Percentiles rank a stretch among this genome's conserved stretches.
Conservation (phyloP, 2,113 vertebrate genomes). For the Anhinga anhinga region DNA sequence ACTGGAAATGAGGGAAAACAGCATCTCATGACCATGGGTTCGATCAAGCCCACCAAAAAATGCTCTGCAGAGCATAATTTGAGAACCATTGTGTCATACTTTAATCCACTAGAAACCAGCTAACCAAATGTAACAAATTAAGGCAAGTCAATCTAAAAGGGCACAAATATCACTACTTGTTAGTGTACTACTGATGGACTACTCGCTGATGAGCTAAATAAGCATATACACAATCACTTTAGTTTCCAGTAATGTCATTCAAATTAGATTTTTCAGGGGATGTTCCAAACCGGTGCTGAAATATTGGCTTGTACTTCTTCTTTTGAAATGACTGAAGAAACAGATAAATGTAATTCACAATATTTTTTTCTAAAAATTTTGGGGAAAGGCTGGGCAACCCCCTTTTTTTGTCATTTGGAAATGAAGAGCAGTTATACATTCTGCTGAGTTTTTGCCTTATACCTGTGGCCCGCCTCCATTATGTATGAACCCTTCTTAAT, state of each 20-base stretch:
- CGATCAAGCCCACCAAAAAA: constrained; percentile 13
- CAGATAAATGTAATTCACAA: not conserved
- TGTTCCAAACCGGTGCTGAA: not conserved
- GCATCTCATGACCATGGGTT: constrained; percentile 24
- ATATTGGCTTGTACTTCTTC: not conserved
- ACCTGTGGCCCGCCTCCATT: not conserved
- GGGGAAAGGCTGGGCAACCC: not conserved
- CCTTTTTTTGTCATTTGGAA: not conserved
- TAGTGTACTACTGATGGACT: constrained; percentile 10
- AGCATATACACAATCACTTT: constrained; percentile 9
- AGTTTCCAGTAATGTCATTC: constrained; percentile 54
- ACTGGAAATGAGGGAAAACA: constrained; percentile 30
- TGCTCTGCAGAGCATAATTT: constrained; percentile 6
- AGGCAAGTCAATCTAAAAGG: constrained; percentile 2
- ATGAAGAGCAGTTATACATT: not conserved
- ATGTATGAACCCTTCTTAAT: not conserved
- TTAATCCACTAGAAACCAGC: constrained; percentile 15
- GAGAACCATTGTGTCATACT: constrained; percentile 2
- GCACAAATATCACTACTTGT: constrained; percentile 50
- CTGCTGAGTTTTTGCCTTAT: not conserved
- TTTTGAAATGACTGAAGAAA: not conserved
- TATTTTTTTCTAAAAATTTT: not conserved
- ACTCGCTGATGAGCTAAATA: constrained; percentile 30
- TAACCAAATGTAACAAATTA: constrained; percentile 49
- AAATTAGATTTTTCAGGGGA: constrained; percentile 7